Base-by-base conservation (phyloP, 2,113 vertebrate species). In the Leucopsar rothschildi region DNA sequence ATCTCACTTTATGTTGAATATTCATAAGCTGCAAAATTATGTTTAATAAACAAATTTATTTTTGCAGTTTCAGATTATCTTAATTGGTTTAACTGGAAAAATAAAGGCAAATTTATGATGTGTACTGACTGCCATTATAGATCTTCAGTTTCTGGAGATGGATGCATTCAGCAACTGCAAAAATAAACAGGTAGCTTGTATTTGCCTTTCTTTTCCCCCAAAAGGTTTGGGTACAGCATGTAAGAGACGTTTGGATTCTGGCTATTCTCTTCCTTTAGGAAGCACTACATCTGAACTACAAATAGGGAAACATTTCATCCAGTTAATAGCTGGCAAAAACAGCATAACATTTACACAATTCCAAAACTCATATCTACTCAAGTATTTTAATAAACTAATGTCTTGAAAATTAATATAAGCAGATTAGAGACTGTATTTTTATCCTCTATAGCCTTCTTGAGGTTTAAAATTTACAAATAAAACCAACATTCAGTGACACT, bases 391-490 rank as follows among this genome's bases (percentile, higher is more conserved):
- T 45, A 22, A 88, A 66, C 68, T n/a, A 68, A 90, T 27, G 12
- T 5, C 20, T 40, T 90, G 47, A 57, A 63, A 92, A 92, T 4
- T 5, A 68, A 77, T 31, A 77, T 5, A 69, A 82, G 39, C 21
- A 80, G 79, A 72, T 53, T 22, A 64, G 8, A 37, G 49, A 70
- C 10, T 57, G 3, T 27, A 68, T 63, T 78, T 82, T 82, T 53
- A 59, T 68, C 7, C 4, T 24, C 27, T 53, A 8, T n/a, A 91
- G 72, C 35, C 6, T 94, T 65, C 50, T 66, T 55, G 50, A 73
- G 3, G 6, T 39, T 88, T 88, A 73, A 86, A 88, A 94, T 77
- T 77, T 72, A 95, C 24, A 63, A 92, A 85, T n/a, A 90, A 23
- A 49, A 82, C 82, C 82, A 82, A 35, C 50, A 77, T 92, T 65